Evolutionary conservation across 2,888 invertebrate species (phyloP).

Genomic region (Glyphotaelius pellucidus): DNA sequence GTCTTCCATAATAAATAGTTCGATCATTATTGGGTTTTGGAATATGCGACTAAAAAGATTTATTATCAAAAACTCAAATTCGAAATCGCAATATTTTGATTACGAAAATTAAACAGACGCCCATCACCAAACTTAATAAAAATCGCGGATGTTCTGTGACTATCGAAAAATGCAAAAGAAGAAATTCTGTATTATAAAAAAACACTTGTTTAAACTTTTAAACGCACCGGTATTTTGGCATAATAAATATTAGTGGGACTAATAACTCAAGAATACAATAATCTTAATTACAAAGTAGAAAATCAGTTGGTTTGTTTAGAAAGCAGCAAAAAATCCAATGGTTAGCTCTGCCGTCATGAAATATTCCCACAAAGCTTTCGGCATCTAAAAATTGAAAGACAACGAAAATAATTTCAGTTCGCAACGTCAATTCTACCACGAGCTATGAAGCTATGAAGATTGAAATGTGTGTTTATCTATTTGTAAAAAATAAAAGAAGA

Average conservation of each 20-base stretch:
- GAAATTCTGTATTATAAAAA: not conserved
- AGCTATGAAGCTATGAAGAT: not conserved
- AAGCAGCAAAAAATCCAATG: not conserved
- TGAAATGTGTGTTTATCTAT: not conserved
- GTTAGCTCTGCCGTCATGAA: no score
- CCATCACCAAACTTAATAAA: not conserved
- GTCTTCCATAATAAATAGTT: not conserved
- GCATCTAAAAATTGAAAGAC: no score
- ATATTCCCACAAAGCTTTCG: not conserved
- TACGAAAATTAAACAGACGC: constrained; percentile 27
- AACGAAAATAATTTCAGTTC: not conserved
- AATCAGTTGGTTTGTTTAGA: not conserved
- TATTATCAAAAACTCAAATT: constrained; percentile 25
- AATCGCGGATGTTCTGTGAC: not conserved
- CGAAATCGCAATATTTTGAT: constrained; percentile 32
- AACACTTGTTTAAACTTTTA: not conserved
- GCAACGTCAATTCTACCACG: not conserved
- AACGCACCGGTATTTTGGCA: not conserved
- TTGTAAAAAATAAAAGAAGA: not conserved
- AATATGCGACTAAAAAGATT: constrained; percentile 9
- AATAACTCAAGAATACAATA: not conserved
- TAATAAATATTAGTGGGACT: not conserved
- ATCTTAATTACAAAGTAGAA: not conserved
- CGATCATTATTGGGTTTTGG: not conserved
- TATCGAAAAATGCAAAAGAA: not conserved